Evolutionary conservation across 2,888 invertebrate species (phyloP).

Genomic region (Eubasilissa splendida): DNA sequence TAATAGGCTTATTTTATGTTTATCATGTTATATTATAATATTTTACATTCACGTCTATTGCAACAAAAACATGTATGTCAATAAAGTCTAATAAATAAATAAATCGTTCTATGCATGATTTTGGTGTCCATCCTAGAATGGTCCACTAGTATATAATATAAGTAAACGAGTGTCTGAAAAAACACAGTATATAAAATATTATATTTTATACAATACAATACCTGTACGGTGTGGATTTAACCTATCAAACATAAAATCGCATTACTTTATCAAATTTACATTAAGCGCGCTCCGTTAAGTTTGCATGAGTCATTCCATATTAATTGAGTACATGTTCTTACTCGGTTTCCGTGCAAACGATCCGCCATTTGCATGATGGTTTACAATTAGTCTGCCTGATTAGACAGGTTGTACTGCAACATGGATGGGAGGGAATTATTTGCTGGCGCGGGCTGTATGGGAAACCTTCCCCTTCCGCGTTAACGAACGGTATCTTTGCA

Average conservation of each 20-base stretch:
- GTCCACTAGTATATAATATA: too few species aligned
- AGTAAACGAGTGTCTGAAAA: too few species aligned
- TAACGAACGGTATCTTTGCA: neutral
- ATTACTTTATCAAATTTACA: conserved; percentile 36
- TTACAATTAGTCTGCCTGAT: conserved; percentile 36
- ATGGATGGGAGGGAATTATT: neutral
- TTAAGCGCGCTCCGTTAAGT: conserved; percentile 33
- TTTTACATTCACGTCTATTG: too few species aligned
- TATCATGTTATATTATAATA: too few species aligned
- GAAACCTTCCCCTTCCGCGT: neutral
- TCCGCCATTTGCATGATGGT: conserved; percentile 36
- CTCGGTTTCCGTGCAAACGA: conserved; percentile 34
- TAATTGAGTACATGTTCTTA: conserved; percentile 37
- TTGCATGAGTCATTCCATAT: conserved; percentile 33
- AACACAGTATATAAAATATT: too few species aligned
- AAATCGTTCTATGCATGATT: too few species aligned
- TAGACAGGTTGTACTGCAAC: conserved; percentile 28
- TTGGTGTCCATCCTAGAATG: too few species aligned
- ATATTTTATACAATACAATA: too few species aligned
- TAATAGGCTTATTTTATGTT: too few species aligned
- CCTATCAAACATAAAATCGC: conserved; percentile 36
- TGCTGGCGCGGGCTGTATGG: neutral
- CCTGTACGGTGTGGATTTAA: neutral
- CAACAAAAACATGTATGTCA: too few species aligned
- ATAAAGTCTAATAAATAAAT: too few species aligned